Base-by-base conservation (phyloP, 1,140 invertebrate genomes). In the Daktulosphaira vitifoliae region DNA sequence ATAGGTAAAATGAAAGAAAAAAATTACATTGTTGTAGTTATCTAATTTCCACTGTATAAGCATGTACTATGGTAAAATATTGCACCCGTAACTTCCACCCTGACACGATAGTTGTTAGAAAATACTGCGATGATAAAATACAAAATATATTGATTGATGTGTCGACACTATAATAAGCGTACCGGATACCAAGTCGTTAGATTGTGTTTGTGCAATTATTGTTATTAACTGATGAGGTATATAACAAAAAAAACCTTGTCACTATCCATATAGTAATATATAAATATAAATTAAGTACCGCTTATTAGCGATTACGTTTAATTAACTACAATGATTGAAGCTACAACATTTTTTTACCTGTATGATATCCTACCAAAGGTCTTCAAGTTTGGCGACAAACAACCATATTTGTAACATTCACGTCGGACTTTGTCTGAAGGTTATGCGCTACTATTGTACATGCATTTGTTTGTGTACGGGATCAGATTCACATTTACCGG, bases 351-450 rank as follows among this genome's bases (percentile, higher is more conserved):
- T n/a, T n/a, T n/a, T n/a, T n/a, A n/a, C n/a, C n/a, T 39, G 39
- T 44, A n/a, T 11, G 39, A 33, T 33, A 11, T n/a, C n/a, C 39
- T 22, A 48, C 20, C 56, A 62, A 62, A 62, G 56, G 56, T 62
- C 42, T 62, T 48, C 26, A 5, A 20, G 42, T 42, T 46, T 39
- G 44, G 44, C 26, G 56, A 62, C 22, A 48, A 62, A 62, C 26
- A 15, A 33, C 56, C 56, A 62, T 62, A 62, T 62, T 62, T 29
- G 56, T 46, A 48, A 62, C n/a, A 39, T 59, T 15, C 20, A 59
- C 18, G 54, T 29, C 9, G 25, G 42, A n/a, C 44, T 33, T 33
- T 33, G 26, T 48, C 18, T 7, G 56, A 62, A 62, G 56, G 56
- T 48, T 48, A 39, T 29, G 13, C 15, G 56, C n/a, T n/a, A n/a